phyloP scores from a whole-genome alignment of 2,113 vertebrate genomes.

The Zosterops hypoxanthus region DNA sequence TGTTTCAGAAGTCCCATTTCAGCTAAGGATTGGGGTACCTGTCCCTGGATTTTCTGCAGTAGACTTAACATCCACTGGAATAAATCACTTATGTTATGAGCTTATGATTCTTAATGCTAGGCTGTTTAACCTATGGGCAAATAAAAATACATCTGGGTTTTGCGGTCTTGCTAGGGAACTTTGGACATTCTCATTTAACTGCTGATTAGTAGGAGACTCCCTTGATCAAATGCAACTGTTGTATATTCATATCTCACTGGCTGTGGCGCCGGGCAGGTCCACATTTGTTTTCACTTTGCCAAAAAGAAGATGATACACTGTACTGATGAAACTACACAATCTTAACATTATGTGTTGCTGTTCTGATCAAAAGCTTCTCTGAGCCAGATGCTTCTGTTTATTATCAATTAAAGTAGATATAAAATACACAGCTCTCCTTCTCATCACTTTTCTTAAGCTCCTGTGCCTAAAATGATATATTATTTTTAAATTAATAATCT shows the following conservation, averaged over 20 bases:
- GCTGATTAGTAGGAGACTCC: background rate
- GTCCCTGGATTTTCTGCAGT: background rate
- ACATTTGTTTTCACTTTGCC: background rate
- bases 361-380: background rate
- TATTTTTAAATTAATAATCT: background rate
- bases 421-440: background rate
- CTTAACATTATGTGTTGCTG: background rate
- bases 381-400: background rate
- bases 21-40: background rate
- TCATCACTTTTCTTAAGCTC: background rate
- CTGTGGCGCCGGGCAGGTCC: background rate
- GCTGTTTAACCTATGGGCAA: background rate
- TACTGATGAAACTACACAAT: background rate
- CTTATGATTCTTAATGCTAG: background rate
- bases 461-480: background rate
- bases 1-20: background rate
- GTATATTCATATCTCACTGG: background rate
- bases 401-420: background rate
- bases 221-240: background rate
- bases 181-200: background rate
- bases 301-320: background rate
- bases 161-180: background rate
- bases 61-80: background rate
- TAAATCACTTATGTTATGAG: background rate
- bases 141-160: rapidly evolving